Percentiles rank a stretch among this genome's conserved stretches.
These are phyloP conservation scores for Cephus spinipes DNA, from an alignment of 2,888 invertebrate genomes.

Conservation along the genomic window DNA sequence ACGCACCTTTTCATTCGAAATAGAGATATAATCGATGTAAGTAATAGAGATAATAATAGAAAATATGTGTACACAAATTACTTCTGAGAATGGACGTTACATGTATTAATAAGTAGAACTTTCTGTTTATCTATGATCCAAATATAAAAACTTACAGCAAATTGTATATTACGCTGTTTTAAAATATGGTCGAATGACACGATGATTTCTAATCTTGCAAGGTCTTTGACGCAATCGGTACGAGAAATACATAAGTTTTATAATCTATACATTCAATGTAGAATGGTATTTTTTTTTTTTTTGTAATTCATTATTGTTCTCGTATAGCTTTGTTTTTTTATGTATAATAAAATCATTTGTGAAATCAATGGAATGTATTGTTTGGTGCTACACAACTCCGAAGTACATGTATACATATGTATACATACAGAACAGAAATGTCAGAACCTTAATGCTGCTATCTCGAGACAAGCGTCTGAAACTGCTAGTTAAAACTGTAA, in stretches of 20 bases:
- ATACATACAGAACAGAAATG: no score
- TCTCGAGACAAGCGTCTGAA: background rate
- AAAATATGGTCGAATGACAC: background rate
- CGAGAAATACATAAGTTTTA: background rate
- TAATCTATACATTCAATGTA: background rate
- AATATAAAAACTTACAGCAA: background rate
- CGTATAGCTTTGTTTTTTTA: background rate
- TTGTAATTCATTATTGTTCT: background rate
- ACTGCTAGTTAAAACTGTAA: background rate
- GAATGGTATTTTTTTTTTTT: background rate
- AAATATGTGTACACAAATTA: background rate
- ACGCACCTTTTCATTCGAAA: background rate
- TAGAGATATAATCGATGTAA: background rate
- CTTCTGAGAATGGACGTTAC: background rate
- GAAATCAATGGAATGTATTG: background rate
- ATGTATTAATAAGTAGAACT: background rate
- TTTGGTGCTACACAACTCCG: no score
- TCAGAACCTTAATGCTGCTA: background rate
- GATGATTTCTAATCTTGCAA: background rate
- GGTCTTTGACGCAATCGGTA: background rate
- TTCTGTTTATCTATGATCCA: background rate
- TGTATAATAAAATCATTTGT: background rate
- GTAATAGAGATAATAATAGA: background rate
- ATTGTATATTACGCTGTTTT: background rate
- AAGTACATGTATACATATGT: no score